Evolutionary conservation across 2,113 vertebrate genomes (phyloP), one percentile per base, ranked within the genome.

Genomic region (Boulengeromyrus knoepffleri): DNA sequence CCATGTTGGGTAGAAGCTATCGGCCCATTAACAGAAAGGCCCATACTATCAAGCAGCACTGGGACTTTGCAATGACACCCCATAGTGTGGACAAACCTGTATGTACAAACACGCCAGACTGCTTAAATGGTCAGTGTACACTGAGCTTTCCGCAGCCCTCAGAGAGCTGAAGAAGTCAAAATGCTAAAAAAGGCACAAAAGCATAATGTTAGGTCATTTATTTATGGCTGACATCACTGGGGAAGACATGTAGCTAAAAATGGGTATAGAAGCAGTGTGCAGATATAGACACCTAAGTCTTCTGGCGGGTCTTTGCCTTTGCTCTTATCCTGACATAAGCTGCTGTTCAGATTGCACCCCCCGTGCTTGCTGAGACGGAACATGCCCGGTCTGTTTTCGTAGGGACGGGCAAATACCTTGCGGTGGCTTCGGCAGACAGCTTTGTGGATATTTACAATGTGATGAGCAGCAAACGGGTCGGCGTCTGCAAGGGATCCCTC

Each of bases 381-480:
- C 45, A 21, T 15, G 24, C 39, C 27, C 27, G 83, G 17, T 46
- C 15, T 92, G 56, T 90, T 13, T 89, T 91, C 15, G 50, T 91
- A 99, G 99, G 97, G 92, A 91, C 96, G 91, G 99, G 98, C 50
- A 99, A 99, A 91, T 99, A 99, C 90, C 96, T 99, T 9, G 98
- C 98, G 15, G 99, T 99, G 19, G 98, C 98, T 52, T 99, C 99
- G 36, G 97, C 95, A 83, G 99, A 99, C 94, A 98, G 96, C 85
- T 99, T 99, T 94, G 96, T 99, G 92, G 99, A 99, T 89, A 98
- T 99, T 92, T 99, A 99, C 94, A 99, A 98, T 10, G 97, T 99
- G 83, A 97, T 97, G 97, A 99, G 96, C 93, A 99, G 98, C 94
- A 99, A 99, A 91, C 95, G 99, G 12, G 98, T 99, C 9, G 99